A percentile compares a stretch with the other conserved stretches of the same genome.
Evolutionary conservation across 1,140 invertebrate species (phyloP).

Genomic region (Listronotus bonariensis): DNA sequence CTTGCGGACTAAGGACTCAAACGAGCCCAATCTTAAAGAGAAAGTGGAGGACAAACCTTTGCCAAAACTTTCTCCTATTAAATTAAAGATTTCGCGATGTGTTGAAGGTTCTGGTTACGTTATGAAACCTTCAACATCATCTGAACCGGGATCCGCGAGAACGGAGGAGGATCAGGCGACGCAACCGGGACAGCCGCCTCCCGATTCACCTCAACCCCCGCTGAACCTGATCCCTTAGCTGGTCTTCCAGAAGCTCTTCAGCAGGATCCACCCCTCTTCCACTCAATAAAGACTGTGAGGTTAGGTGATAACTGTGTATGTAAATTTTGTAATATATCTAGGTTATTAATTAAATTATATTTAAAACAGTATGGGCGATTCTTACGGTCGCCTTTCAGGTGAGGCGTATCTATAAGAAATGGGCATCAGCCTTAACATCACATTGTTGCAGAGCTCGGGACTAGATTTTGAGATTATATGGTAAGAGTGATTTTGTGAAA

Average conservation of each 20-base stretch:
- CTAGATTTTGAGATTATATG: constrained; percentile 27
- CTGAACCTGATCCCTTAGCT: constrained; percentile 21
- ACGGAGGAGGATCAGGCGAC: constrained; percentile 47
- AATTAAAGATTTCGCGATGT: constrained; percentile 79
- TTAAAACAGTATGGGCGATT: constrained; percentile 3
- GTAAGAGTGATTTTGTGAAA: not conserved
- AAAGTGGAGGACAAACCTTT: constrained; percentile 16
- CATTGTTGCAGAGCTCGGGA: constrained; percentile 22
- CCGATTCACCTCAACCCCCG: constrained; percentile 20
- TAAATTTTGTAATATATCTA: constrained; percentile 45
- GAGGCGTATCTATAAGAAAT: constrained; percentile 19
- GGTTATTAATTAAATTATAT: constrained; percentile 17
- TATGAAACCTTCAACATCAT: constrained; percentile 58
- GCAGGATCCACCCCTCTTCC: constrained; percentile 57
- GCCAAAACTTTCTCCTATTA: constrained; percentile 72
- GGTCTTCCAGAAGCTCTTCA: constrained; percentile 32
- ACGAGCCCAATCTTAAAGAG: constrained; percentile 19
- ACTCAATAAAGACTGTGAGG: constrained; percentile 80
- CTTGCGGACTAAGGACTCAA: constrained; percentile 24
- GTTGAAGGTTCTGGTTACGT: constrained; percentile 72
- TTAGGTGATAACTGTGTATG: constrained; percentile 76
- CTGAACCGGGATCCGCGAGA: constrained; percentile 30
- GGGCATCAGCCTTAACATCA: constrained; percentile 15
- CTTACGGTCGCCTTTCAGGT: constrained; percentile 10
- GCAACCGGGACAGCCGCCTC: constrained; percentile 43